A percentile compares a stretch with the other conserved stretches of the same genome.
phyloP scores from a whole-genome alignment of 2,113 vertebrate genomes.

The Prochilodus magdalenae region DNA sequence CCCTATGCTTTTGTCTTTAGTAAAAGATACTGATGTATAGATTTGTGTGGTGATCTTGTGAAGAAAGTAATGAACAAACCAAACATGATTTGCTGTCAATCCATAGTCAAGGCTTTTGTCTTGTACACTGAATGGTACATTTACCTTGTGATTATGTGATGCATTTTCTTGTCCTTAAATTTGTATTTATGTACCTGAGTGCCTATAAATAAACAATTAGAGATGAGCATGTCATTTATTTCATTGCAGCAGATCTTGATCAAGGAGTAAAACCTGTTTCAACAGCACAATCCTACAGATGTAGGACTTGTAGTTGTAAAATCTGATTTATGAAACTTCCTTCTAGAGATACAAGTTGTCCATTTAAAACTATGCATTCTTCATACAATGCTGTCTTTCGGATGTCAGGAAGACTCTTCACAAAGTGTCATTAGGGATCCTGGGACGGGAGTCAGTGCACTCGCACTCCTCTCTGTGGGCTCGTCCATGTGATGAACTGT shows the following conservation, averaged over 20 bases:
- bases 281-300: not conserved
- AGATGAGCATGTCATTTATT: not conserved
- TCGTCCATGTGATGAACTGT: conserved; percentile 14
- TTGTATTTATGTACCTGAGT: conserved; percentile 17
- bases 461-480: conserved; percentile 88
- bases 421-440: conserved; percentile 80
- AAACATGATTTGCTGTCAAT: conserved; percentile 17
- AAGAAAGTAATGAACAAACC: conserved; percentile 1
- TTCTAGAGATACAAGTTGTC: not conserved
- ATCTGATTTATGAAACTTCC: not conserved
- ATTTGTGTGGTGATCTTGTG: not conserved
- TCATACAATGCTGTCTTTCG: not conserved
- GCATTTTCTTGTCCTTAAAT: not conserved
- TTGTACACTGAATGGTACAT: conserved; percentile 16
- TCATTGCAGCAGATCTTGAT: not conserved
- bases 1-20: not conserved
- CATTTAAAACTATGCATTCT: not conserved
- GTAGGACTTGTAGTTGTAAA: not conserved
- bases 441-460: conserved; percentile 84
- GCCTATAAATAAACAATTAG: conserved; percentile 21
- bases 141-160: not conserved
- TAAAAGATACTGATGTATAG: conserved; percentile 1
- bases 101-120: not conserved
- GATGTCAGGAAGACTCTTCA: not conserved
- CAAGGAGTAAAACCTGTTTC: not conserved